Evolutionary conservation across 2,888 invertebrate species (phyloP).

Genomic region (Frankliniella fusca): DNA sequence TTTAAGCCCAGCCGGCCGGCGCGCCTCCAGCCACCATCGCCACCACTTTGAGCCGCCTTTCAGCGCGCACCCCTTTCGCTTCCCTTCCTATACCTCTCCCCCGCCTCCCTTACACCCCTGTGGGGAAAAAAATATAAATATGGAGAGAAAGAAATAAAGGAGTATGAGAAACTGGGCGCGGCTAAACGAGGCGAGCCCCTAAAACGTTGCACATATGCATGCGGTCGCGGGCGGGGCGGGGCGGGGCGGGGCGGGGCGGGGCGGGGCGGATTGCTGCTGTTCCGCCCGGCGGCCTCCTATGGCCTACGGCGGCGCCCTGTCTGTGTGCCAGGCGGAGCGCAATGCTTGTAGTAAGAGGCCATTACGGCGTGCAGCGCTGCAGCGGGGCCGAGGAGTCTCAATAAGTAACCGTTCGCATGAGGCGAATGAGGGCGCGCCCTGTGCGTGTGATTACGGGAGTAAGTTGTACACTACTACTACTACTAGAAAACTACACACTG

Average conservation of each 20-base stretch:
- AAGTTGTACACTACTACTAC: neutral
- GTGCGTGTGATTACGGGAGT: neutral
- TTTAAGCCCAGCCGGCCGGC: too few relatives aligned
- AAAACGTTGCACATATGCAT: too few relatives aligned
- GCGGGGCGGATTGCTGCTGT: neutral
- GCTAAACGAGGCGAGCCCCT: too few relatives aligned
- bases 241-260: neutral
- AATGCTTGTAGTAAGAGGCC: conserved; percentile 12
- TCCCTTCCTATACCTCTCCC: too few relatives aligned
- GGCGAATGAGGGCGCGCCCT: neutral
- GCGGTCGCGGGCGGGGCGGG: too few relatives aligned
- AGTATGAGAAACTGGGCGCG: neutral
- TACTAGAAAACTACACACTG: neutral
- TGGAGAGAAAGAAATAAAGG: neutral
- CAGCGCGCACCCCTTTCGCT: too few relatives aligned
- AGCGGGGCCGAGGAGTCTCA: neutral
- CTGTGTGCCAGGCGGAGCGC: too few relatives aligned
- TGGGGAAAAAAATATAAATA: neutral
- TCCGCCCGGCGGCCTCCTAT: neutral
- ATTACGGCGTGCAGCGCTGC: neutral
- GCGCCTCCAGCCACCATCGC: too few relatives aligned
- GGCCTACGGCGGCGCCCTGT: neutral
- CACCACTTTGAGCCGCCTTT: too few relatives aligned
- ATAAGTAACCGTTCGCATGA: neutral
- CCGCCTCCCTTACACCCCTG: too few relatives aligned